These are phyloP conservation scores for Agelas oroides DNA, from an alignment of 37 sponge, comb jelly and placozoan genomes.

Conservation along the genomic window DNA sequence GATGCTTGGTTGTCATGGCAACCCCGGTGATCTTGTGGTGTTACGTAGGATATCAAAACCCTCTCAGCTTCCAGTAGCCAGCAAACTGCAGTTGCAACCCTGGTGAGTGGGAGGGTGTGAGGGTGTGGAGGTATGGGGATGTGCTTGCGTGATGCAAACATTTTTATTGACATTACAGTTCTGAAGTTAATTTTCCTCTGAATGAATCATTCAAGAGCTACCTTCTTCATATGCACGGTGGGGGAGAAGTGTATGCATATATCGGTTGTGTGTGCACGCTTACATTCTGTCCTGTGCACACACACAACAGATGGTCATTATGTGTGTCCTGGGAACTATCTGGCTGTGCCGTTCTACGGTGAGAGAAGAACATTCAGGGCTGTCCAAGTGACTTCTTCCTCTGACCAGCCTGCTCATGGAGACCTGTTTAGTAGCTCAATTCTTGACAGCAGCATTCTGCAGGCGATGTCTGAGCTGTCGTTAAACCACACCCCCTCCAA, in stretches of 20 bases:
- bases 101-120: constrained; percentile 4
- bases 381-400: neutral
- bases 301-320: constrained; percentile 47
- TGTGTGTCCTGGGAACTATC: constrained; percentile 22
- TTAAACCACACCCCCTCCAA: neutral
- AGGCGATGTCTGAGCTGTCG: constrained; percentile 1
- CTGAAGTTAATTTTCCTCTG: constrained; percentile 8
- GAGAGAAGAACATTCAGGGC: constrained; percentile 18
- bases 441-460: neutral
- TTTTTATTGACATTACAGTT: neutral
- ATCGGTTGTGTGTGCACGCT: no score
- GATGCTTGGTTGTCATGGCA: neutral
- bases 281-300: neutral
- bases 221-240: constrained; percentile 46
- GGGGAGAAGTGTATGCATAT: neutral
- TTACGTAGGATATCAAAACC: neutral
- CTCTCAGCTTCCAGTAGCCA: constrained; percentile 32
- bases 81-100: constrained; percentile 24
- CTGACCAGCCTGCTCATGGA: neutral
- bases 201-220: constrained; percentile 65
- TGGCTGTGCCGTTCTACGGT: constrained; percentile 52
- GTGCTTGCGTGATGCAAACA: no score
- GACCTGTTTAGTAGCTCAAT: neutral
- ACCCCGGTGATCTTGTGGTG: neutral
- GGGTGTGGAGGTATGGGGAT: no score